phyloP scores from a whole-genome alignment of 2,113 vertebrate genomes.

The Aegotheles bennettii region DNA sequence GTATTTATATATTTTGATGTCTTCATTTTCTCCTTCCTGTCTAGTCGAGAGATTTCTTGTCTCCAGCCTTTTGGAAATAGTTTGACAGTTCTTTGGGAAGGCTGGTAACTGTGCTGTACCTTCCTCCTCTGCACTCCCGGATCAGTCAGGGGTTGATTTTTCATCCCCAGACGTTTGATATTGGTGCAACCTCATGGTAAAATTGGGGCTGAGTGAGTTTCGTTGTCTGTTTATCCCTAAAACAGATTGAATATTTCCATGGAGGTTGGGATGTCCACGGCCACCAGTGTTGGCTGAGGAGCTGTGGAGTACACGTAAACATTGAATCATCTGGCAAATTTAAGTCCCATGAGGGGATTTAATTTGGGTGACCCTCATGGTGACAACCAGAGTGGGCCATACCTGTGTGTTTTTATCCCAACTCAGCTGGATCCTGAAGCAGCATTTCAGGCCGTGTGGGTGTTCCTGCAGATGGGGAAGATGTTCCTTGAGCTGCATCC shows the following conservation, averaged over 20 bases:
- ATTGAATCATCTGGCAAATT: neutral
- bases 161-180: neutral
- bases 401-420: neutral
- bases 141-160: neutral
- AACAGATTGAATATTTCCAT: no score
- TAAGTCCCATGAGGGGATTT: neutral
- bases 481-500: neutral
- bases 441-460: neutral
- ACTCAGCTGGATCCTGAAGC: neutral
- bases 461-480: neutral
- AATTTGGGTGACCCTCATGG: neutral
- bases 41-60: slow-evolving; percentile 27
- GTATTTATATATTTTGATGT: slow-evolving; percentile 52
- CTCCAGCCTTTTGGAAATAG: slow-evolving; percentile 15
- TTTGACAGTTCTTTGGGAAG: slow-evolving; percentile 44
- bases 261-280: neutral
- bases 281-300: fast-evolving
- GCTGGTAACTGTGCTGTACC: neutral
- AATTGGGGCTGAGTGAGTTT: neutral
- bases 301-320: fast-evolving
- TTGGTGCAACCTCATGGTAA: neutral
- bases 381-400: fast-evolving
- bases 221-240: fast-evolving
- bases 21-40: slow-evolving; percentile 42
- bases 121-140: neutral